phyloP scores from a whole-genome alignment of 2,888 invertebrate genomes.

The Hyposoter dolosus region DNA sequence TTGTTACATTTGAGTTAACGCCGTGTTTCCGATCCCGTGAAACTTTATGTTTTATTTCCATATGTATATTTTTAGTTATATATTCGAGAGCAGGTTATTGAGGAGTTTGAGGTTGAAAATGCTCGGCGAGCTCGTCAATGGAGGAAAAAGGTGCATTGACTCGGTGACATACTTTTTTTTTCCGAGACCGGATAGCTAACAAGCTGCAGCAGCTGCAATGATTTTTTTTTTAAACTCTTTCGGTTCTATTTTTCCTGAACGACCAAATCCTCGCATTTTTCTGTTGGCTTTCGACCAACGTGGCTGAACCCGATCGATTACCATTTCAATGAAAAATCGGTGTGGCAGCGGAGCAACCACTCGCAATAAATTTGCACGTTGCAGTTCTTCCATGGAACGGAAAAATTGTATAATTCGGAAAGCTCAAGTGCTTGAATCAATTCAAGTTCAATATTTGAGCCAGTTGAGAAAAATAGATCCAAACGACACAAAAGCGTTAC shows the following conservation, averaged over 20 bases:
- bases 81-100: slow-evolving; percentile 17
- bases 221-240: slow-evolving; percentile 36
- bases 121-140: slow-evolving; percentile 43
- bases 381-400: background rate
- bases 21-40: background rate
- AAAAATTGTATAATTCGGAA: background rate
- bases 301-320: slow-evolving; percentile 41
- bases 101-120: slow-evolving; percentile 29
- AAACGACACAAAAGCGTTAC: background rate
- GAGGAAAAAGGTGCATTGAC: slow-evolving; percentile 75
- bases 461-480: background rate
- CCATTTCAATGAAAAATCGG: slow-evolving; percentile 50
- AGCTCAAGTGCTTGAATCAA: background rate
- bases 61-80: slow-evolving; percentile 2
- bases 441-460: background rate
- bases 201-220: slow-evolving; percentile 38
- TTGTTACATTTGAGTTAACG: background rate
- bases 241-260: slow-evolving; percentile 20
- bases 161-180: slow-evolving; percentile 79
- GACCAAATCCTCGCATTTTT: slow-evolving; percentile 34
- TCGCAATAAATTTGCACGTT: slow-evolving; percentile 42
- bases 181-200: slow-evolving; percentile 66
- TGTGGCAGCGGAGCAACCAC: slow-evolving; percentile 11
- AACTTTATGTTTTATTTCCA: background rate
- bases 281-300: slow-evolving; percentile 42